Percentiles rank a stretch among this genome's conserved stretches.
These are phyloP conservation scores for Miichthys miiuy DNA, from an alignment of 2,797 vertebrate genomes.

Conservation along the genomic window DNA sequence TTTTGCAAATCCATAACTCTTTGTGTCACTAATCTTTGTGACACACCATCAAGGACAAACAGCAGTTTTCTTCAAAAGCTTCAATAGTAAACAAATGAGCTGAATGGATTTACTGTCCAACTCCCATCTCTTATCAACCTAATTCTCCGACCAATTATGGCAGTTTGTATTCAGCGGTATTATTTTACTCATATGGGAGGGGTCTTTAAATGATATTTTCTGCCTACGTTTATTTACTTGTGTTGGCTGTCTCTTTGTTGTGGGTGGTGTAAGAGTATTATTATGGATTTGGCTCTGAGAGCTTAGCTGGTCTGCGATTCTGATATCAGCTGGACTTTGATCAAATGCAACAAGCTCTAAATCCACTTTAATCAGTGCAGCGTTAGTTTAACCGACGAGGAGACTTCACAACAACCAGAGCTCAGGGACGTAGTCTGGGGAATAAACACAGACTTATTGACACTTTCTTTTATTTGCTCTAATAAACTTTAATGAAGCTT, in stretches of 20 bases:
- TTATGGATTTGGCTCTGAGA: slow-evolving; percentile 71
- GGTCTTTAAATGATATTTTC: slow-evolving; percentile 63
- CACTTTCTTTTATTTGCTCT: slow-evolving; percentile 17
- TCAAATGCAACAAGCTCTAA: slow-evolving; percentile 78
- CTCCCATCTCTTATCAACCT: slow-evolving; percentile 68
- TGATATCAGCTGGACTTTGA: slow-evolving; percentile 81
- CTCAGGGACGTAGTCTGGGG: slow-evolving; percentile 25
- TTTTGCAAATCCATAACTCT: slow-evolving; percentile 66
- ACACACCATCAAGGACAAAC: slow-evolving; percentile 63
- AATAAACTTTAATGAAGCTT: slow-evolving; percentile 37
- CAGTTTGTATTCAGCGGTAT: slow-evolving; percentile 55
- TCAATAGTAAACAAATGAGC: slow-evolving; percentile 64
- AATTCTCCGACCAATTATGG: slow-evolving; percentile 75
- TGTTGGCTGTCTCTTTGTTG: slow-evolving; percentile 68
- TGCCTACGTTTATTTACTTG: slow-evolving; percentile 68
- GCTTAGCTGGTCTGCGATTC: slow-evolving; percentile 69
- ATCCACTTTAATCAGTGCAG: slow-evolving; percentile 79
- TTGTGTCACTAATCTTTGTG: slow-evolving; percentile 59
- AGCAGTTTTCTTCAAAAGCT: slow-evolving; percentile 61
- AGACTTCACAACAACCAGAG: slow-evolving; percentile 55
- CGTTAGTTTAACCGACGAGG: slow-evolving; percentile 60
- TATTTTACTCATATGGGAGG: slow-evolving; percentile 64
- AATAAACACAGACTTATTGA: slow-evolving; percentile 37
- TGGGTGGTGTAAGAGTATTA: slow-evolving; percentile 66
- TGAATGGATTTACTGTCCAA: slow-evolving; percentile 72